Base-by-base conservation (phyloP, 2,888 invertebrate genomes). In the Pyralis farinalis region DNA sequence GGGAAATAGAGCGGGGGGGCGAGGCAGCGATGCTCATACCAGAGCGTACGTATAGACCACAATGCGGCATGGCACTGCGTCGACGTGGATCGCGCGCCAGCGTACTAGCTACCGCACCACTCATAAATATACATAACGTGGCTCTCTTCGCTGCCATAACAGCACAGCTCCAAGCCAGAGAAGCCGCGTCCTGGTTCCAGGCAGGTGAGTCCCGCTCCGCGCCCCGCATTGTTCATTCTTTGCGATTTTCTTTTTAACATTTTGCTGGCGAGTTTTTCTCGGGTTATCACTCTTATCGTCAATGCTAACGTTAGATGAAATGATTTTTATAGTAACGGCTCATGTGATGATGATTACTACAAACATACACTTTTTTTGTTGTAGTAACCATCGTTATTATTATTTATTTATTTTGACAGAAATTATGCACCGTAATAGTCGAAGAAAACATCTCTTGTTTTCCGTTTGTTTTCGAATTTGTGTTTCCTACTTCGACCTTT, bases 51-150 rank as follows among this genome's bases (percentile, higher is more conserved):
- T 76, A 71, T 67, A 70, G 58, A 81, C 58, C 74, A 74, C 74
- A 80, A 76, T 86, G 82, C 83, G 84, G 77, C 77, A 81, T 58
- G 70, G 65, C 44, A 65, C 71, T 77, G 85, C 82, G 77, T 63
- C 84, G 84, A 76, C 79, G 81, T 71, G 58, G 58, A 50, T 59
- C 48, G 67, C 65, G 82, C 80, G 76, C 76, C 75, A 70, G 76
- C 74, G 73, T 71, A 69, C 58, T 75, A 67, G 64, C 61, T 53
- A 46, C 71, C 57, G 47, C 66, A 54, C 46, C 54, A 57, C 55
- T 63, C 67, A 72, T 78, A 78, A 77, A 79, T 78, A 81, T 67
- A 70, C 65, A 65, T 53, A 62, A 55, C 68, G 55, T 52, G 58
- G 53, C 56, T 44, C 47, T 51, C 56, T 53, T 37, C 46, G 46